Conservation (phyloP, 2,113 vertebrate genomes). For the Colaptes auratus region DNA sequence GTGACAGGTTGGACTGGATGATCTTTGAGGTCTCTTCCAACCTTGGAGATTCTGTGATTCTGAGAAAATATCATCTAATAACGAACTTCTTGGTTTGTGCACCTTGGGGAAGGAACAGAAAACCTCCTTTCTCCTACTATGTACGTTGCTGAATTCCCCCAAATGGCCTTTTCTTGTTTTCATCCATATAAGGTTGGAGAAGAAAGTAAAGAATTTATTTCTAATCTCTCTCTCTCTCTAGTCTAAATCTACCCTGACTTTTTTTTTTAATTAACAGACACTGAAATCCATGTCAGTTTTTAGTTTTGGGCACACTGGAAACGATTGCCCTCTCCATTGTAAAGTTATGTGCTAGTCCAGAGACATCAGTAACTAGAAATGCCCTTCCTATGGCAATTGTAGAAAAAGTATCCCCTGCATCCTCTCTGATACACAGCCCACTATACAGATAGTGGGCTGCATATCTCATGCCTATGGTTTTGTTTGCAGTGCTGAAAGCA, state of each 20-base stretch:
- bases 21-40: too few species aligned
- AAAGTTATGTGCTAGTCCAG: neutral
- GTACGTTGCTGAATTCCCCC: neutral
- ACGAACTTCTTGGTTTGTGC: neutral
- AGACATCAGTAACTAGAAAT: neutral
- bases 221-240: too few species aligned
- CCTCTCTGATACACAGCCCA: neutral
- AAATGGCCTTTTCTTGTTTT: neutral
- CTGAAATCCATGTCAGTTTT: neutral
- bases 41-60: too few species aligned
- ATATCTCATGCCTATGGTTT: neutral
- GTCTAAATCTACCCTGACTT: neutral
- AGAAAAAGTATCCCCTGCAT: neutral
- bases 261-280: neutral
- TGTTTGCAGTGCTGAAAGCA: neutral
- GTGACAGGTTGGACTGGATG: too few species aligned
- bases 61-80: neutral
- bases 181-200: neutral
- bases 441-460: neutral
- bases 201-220: too few species aligned
- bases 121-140: neutral
- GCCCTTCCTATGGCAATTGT: neutral
- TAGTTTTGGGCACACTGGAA: neutral
- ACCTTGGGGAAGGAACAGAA: conserved; percentile 38
- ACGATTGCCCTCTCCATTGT: neutral